These are phyloP conservation scores for Teleopsis dalmanni DNA, from an alignment of 1,140 invertebrate genomes.

Conservation along the genomic window DNA sequence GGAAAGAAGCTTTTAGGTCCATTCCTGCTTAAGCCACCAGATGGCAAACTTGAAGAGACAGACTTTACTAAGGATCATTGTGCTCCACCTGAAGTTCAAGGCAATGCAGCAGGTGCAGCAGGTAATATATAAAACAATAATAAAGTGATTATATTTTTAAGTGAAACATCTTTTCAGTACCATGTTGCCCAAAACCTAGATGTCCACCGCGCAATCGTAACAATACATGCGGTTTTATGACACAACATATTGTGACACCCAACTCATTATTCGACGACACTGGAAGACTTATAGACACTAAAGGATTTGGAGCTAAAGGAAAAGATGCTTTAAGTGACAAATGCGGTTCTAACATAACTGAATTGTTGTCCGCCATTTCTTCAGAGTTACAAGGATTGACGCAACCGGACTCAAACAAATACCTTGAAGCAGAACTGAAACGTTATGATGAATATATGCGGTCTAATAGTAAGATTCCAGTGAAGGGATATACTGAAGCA, in stretches of 20 bases:
- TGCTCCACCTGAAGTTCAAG: no score
- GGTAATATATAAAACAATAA: no score
- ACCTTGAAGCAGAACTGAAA: conserved; percentile 20
- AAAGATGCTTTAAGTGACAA: neutral
- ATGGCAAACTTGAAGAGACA: conserved; percentile 14
- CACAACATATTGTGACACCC: no score
- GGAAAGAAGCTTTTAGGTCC: conserved; percentile 19
- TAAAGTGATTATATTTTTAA: no score
- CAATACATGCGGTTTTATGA: no score
- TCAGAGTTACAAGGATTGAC: conserved; percentile 19
- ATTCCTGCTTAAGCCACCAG: conserved; percentile 15
- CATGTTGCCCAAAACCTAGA: no score
- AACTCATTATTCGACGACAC: no score
- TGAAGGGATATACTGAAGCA: neutral
- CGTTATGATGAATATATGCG: conserved; percentile 17
- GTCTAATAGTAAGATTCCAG: neutral
- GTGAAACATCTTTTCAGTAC: no score
- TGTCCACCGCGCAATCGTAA: no score
- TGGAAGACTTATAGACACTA: neutral
- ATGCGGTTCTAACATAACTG: neutral
- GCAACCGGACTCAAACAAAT: neutral
- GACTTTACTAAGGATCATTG: no score
- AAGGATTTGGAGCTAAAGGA: neutral
- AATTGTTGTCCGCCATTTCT: conserved; percentile 17
- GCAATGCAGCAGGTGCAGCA: no score